A percentile compares a stretch with the other conserved stretches of the same genome.
phyloP scores from a whole-genome alignment of 2,113 vertebrate species.

The Haemorhous mexicanus region DNA sequence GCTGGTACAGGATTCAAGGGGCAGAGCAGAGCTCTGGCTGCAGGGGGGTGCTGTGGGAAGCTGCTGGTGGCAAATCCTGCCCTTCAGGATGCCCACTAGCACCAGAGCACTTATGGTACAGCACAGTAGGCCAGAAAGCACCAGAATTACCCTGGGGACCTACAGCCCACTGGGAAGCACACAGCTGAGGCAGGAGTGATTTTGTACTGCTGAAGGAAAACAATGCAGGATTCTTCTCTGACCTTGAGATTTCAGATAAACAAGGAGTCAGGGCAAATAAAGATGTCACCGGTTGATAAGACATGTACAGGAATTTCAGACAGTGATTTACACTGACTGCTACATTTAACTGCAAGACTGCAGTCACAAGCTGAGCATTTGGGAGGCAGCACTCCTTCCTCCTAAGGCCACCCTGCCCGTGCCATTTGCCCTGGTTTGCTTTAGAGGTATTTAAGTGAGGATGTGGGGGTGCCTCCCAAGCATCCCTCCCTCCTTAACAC shows the following conservation, averaged over 20 bases:
- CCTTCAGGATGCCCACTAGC: background rate
- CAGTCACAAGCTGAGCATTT: background rate
- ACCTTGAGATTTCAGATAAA: background rate
- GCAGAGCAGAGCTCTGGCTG: background rate
- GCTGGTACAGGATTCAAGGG: background rate
- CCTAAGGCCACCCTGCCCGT: rapidly evolving
- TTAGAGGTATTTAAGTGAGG: background rate
- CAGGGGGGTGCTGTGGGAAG: background rate
- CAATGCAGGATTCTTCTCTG: background rate
- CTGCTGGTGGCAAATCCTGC: background rate
- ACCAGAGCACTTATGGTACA: background rate
- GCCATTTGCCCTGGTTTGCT: background rate
- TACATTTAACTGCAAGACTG: background rate
- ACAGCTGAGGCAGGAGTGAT: background rate
- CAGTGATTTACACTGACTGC: background rate
- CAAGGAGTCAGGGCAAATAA: background rate
- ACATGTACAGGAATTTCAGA: background rate
- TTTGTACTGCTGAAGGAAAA: background rate
- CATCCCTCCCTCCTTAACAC: background rate
- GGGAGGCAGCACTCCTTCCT: background rate
- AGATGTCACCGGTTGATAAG: background rate
- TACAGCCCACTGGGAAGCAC: background rate
- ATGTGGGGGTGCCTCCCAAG: background rate
- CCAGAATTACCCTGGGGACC: background rate
- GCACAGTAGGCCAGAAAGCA: background rate